A percentile compares a stretch with the other conserved stretches of the same genome.
Evolutionary conservation across 2,797 vertebrate species (phyloP).

Genomic region (Apogon talboti): DNA sequence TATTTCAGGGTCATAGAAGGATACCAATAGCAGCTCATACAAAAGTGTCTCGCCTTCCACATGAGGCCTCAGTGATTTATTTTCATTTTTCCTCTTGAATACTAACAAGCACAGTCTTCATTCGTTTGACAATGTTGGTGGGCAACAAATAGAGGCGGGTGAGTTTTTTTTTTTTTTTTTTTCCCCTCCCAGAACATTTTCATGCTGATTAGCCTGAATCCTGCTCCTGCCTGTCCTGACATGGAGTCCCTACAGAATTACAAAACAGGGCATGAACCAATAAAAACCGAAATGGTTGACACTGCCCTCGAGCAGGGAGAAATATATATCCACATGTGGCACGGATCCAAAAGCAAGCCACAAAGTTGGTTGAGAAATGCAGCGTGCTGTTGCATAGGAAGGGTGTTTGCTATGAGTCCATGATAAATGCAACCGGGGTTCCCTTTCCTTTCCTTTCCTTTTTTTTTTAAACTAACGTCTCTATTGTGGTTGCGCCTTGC

Average conservation of each 20-base stretch:
- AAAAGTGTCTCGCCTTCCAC: too few species aligned
- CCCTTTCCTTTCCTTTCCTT: constrained; percentile 72
- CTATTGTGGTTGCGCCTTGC: constrained; percentile 74
- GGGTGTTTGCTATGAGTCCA: constrained; percentile 77
- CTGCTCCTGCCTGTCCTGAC: constrained; percentile 67
- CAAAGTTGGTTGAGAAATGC: constrained; percentile 64
- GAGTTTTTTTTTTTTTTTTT: constrained; percentile 25
- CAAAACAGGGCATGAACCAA: constrained; percentile 55
- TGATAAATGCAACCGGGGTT: constrained; percentile 75
- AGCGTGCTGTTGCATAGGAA: constrained; percentile 72
- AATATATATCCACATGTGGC: constrained; percentile 60
- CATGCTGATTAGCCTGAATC: constrained; percentile 58
- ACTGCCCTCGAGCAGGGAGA: constrained; percentile 56
- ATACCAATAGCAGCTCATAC: constrained; percentile 14
- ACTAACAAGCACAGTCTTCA: constrained; percentile 20
- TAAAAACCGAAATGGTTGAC: constrained; percentile 69
- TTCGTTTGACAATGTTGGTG: constrained; percentile 49
- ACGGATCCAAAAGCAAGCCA: constrained; percentile 70
- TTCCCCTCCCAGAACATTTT: constrained; percentile 46
- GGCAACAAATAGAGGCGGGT: constrained; percentile 57
- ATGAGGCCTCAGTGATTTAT: constrained; percentile 28
- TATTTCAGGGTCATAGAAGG: constrained; percentile 29
- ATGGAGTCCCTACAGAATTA: constrained; percentile 61
- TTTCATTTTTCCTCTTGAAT: constrained; percentile 18
- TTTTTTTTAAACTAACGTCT: constrained; percentile 68